Evolutionary conservation across 2,797 vertebrate species (phyloP).

Genomic region (Phyllotis vaccarum): DNA sequence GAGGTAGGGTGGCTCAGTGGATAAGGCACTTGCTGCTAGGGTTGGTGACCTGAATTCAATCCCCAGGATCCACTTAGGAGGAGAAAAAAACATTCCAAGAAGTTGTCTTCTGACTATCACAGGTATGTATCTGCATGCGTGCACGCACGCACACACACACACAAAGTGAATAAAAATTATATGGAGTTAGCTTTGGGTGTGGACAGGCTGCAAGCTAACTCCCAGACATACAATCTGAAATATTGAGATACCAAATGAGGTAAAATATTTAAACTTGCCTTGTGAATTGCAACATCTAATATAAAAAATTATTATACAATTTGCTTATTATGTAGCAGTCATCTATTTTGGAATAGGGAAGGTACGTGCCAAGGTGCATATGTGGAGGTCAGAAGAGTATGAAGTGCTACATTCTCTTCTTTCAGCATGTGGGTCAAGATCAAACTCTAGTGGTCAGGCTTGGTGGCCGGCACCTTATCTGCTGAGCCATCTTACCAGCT

Average conservation of each 20-base stretch:
- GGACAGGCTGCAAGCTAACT: no score
- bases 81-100: not conserved
- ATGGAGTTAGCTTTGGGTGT: no score
- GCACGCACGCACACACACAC: not conserved
- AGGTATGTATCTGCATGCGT: no score
- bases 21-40: not conserved
- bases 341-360: not conserved
- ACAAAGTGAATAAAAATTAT: not conserved
- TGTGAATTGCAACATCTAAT: not conserved
- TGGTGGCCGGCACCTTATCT: not conserved
- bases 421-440: not conserved
- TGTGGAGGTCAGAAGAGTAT: not conserved
- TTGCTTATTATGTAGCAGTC: not conserved
- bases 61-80: not conserved
- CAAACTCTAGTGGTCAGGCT: not conserved
- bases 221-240: not conserved
- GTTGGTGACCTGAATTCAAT: not conserved
- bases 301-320: constrained; percentile 23
- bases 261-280: constrained; percentile 35
- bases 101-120: not conserved
- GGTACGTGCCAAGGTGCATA: no score
- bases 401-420: not conserved
- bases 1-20: not conserved
- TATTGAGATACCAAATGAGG: constrained; percentile 1
- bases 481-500: not conserved